Evolutionary conservation across 2,797 vertebrate genomes (phyloP), one percentile per base, ranked within the genome.

Genomic region (Hydrocynus forskahlii): DNA sequence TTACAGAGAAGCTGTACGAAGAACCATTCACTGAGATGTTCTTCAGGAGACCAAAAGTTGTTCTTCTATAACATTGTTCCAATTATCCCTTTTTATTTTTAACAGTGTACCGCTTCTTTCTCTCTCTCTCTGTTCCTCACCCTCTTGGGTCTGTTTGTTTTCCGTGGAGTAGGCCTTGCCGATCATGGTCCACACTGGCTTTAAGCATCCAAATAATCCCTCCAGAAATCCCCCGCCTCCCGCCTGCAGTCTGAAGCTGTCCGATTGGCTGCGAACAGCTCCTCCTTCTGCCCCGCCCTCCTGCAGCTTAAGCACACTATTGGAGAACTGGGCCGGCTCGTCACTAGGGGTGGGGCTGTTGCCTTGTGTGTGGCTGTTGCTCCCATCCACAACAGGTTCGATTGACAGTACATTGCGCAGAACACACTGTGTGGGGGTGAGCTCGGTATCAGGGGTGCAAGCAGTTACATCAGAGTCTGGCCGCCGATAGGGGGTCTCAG

Each of bases 171-270:
- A 98, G 7, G 97, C 97, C 89, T 98, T 98, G 88, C 97, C 97
- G 21, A 98, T 97, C 97, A 98, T 98, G 76, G 95, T 97, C 97
- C 97, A 98, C 81, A 98, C 97, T 2, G 97, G 97, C 71, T 95
- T 95, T 55, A 98, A 93, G 90, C 97, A 98, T 48, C 97, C 97
- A 84, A 98, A 98, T 64, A 98, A 93, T 62, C 97, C 97, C 88
- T 98, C 97, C 82, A 97, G 94, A 89, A 98, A 97, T 4, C 97
- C 96, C 17, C 95, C 96, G 81, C 93, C 92, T 91, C 96, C 93
- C 48, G 94, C 92, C 94, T 96, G 89, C 89, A 96, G 74, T 91
- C 96, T 63, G 91, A 95, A 87, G 86, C 92, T 89, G 83, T 89
- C 88, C n/a, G 89, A 85, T 84, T 93, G 66, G 92, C 90, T 88